These are phyloP conservation scores for Crocidura indochinensis DNA, from an alignment of 2,797 vertebrate genomes.

Conservation along the genomic window DNA sequence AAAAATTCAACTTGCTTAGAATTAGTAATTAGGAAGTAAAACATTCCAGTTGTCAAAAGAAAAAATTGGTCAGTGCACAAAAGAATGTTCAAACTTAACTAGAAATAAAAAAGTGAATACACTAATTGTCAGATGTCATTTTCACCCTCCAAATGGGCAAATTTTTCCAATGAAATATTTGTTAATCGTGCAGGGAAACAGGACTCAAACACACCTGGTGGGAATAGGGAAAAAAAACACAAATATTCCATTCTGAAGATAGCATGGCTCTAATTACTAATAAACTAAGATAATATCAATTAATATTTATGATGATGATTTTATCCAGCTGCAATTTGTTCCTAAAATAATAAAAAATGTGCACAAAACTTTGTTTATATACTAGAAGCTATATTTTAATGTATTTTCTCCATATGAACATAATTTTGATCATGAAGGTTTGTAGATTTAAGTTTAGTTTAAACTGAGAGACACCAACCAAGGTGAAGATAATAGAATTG, in stretches of 20 bases:
- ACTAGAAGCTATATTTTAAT: constrained; percentile 6
- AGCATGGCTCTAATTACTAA: background rate
- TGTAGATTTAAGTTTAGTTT: constrained; percentile 1
- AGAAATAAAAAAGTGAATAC: constrained; percentile 12
- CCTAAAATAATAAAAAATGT: constrained; percentile 44
- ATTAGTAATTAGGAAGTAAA: background rate
- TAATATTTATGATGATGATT: background rate
- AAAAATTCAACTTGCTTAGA: background rate
- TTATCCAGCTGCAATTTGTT: background rate
- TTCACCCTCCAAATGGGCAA: constrained; percentile 15
- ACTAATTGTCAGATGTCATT: background rate
- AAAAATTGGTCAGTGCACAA: background rate
- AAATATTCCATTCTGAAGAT: background rate
- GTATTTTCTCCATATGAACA: background rate
- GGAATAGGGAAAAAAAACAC: background rate
- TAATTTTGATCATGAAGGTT: constrained; percentile 3
- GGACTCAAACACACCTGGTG: background rate
- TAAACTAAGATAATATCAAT: background rate
- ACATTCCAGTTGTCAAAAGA: background rate
- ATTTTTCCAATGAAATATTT: constrained; percentile 36
- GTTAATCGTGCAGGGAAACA: background rate
- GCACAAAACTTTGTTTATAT: background rate
- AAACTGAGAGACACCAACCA: background rate
- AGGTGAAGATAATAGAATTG: background rate
- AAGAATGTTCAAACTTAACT: background rate